Base-by-base conservation (phyloP, 2,888 invertebrate genomes). In the Phrixothrix hirtus region DNA sequence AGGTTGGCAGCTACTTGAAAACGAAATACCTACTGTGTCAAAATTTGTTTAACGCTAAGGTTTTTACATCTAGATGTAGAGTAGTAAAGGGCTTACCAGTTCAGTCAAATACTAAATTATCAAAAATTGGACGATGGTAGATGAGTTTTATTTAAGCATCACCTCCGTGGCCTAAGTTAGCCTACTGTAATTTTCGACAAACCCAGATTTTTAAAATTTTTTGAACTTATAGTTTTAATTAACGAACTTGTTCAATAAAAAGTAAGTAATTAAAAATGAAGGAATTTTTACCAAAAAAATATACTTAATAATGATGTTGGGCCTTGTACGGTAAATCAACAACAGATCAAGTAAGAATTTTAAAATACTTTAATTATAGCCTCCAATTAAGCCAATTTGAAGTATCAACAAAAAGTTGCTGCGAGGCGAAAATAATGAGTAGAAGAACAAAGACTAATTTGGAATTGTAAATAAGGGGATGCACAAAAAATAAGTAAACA, bases 351-450 rank as follows among this genome's bases (percentile, higher is more conserved):
- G 36, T 49, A 27, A 52, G 36, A 45, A 36, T 39, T 41, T 9
- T 14, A 51, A 46, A 52, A 41, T 25, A 35, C 16, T 38, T 41
- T 31, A 43, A 48, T 43, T 44, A 45, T 42, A 41, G 35, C 32
- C 38, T 39, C 44, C 52, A 56, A 56, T 56, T 56, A 56, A 52
- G 45, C 44, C 39, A 56, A 56, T 55, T 55, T 56, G 48, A 48
- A 39, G 11, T 32, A 7, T 21, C n/a, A n/a, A 46, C 25, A 48
- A 52, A 48, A 48, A 52, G 44, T 30, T 47, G 29, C 36, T 30
- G 47, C 42, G 43, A 42, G 47, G 53, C 38, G 45, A 38, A 53
- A 48, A 43, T 53, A 53, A 53, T 34, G 47, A 53, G 53, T 30
- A 42, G 42, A 38, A 42, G 47, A 53, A 53, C 48, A 53, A 53